These are phyloP conservation scores for Synergus japonicus DNA, from an alignment of 2,888 invertebrate species.

Conservation along the genomic window DNA sequence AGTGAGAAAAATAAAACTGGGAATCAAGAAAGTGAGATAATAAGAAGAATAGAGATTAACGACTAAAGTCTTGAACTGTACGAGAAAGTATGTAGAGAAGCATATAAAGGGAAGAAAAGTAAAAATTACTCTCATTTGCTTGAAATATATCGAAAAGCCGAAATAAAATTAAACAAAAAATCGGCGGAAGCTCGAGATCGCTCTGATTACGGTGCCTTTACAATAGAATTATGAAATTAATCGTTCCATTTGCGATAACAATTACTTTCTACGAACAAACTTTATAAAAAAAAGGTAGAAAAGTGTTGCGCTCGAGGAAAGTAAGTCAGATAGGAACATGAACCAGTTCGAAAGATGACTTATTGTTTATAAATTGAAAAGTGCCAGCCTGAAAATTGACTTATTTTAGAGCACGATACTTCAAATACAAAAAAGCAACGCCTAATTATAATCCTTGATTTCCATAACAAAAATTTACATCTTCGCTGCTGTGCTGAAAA, in stretches of 20 bases:
- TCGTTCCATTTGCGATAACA: neutral
- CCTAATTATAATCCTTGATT: neutral
- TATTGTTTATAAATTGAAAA: constrained; percentile 3
- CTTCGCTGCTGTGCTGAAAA: neutral
- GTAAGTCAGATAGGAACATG: neutral
- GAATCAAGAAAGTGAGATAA: neutral
- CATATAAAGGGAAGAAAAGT: constrained; percentile 19
- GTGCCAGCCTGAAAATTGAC: constrained; percentile 9
- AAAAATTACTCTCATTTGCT: neutral
- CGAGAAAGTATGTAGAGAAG: neutral
- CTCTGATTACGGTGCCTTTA: neutral
- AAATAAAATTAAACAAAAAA: neutral
- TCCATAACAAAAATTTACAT: constrained; percentile 27
- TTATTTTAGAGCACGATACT: constrained; percentile 10
- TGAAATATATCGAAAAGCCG: neutral
- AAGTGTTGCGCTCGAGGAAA: neutral
- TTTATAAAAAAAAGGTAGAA: constrained; percentile 5
- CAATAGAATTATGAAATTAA: neutral
- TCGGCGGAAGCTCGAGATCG: constrained; percentile 14
- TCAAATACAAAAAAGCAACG: neutral
- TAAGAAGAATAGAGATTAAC: neutral
- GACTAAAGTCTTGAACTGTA: neutral
- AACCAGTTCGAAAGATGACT: constrained; percentile 16
- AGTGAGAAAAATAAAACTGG: neutral
- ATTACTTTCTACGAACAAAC: neutral